phyloP scores from a whole-genome alignment of 2,888 invertebrate genomes.

The Cheilosia soror region DNA sequence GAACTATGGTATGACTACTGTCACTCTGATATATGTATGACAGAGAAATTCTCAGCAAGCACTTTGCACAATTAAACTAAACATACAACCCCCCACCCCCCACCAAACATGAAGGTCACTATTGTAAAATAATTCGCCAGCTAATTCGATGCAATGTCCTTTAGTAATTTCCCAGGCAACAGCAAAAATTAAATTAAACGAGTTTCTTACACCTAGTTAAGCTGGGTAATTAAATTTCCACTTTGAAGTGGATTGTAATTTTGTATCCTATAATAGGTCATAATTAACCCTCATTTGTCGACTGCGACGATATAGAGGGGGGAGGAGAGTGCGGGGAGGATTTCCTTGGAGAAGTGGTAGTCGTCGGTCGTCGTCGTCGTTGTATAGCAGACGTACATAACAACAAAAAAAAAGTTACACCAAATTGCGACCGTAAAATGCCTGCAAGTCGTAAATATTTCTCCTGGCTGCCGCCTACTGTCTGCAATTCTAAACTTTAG shows the following conservation, averaged over 20 bases:
- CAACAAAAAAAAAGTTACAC: conserved; percentile 10
- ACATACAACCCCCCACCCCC: not conserved
- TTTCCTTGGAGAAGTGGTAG: conserved; percentile 1
- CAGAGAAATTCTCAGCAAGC: not conserved
- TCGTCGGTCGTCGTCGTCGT: not conserved
- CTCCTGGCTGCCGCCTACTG: conserved; percentile 16
- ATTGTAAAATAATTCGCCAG: conserved; percentile 24
- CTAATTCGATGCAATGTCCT: conserved; percentile 18
- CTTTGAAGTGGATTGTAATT: conserved; percentile 65
- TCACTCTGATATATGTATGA: not conserved
- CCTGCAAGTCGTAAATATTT: conserved; percentile 49
- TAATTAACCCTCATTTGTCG: conserved; percentile 69
- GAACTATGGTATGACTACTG: not conserved
- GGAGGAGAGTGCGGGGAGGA: not conserved
- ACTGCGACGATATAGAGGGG: conserved; percentile 1
- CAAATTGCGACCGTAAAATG: conserved; percentile 46
- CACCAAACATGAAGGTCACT: conserved; percentile 9
- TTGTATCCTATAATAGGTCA: conserved; percentile 58
- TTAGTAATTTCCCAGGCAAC: conserved; percentile 9
- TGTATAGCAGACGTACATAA: conserved; percentile 16
- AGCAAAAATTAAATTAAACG: conserved; percentile 50
- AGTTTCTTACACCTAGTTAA: conserved; percentile 52
- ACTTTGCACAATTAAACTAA: not conserved
- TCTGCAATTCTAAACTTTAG: conserved; percentile 30
- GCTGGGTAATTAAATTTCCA: conserved; percentile 61